Evolutionary conservation across 2,797 vertebrate species (phyloP).

Genomic region (Glossophaga mutica): DNA sequence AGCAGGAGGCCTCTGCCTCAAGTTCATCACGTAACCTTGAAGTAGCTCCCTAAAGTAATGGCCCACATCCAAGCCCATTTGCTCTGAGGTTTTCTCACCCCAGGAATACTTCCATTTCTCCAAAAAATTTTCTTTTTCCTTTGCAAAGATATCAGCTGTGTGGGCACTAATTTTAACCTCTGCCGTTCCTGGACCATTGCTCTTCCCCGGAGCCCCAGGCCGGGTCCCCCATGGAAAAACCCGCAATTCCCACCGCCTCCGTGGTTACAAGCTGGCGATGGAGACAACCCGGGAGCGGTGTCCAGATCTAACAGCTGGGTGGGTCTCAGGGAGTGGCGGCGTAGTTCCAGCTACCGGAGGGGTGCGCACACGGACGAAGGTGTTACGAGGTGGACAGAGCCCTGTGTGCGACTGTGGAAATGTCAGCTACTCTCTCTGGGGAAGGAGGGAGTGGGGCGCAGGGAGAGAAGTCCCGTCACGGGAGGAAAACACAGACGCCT

Average conservation of each 20-base stretch:
- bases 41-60: neutral
- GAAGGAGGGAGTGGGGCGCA: neutral
- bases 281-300: neutral
- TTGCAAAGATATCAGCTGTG: neutral
- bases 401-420: neutral
- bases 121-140: neutral
- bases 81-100: neutral
- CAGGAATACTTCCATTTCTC: neutral
- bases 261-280: neutral
- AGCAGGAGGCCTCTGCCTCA: neutral
- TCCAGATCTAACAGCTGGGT: neutral
- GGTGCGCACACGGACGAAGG: neutral
- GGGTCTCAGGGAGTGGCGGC: too few relatives aligned
- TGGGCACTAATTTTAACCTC: neutral
- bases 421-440: neutral
- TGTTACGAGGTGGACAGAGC: neutral
- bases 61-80: neutral
- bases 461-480: rapidly evolving
- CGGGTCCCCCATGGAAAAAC: rapidly evolving
- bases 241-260: neutral
- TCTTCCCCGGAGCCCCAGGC: neutral
- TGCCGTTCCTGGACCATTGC: rapidly evolving
- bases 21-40: neutral
- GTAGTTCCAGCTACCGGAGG: neutral
- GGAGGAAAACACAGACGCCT: too few relatives aligned